Conservation (phyloP, 2,888 invertebrate genomes). For the Myathropa florea region DNA sequence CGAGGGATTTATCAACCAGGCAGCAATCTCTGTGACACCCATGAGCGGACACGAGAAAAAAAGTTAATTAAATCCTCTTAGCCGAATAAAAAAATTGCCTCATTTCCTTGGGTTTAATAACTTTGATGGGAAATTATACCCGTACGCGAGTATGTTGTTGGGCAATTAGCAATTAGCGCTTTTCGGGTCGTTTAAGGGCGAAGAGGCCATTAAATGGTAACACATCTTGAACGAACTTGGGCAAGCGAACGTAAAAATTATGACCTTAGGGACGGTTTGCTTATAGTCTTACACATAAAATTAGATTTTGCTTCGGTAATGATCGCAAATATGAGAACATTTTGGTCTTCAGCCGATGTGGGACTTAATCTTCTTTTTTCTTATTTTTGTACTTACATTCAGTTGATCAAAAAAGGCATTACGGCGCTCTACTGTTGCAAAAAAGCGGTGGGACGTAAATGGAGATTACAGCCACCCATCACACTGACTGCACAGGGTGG, state of each 20-base stretch:
- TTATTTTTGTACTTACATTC: no score
- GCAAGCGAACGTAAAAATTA: background rate
- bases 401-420: no score
- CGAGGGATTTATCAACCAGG: no score
- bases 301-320: background rate
- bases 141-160: background rate
- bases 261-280: background rate
- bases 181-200: background rate
- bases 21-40: background rate
- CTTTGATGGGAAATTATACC: background rate
- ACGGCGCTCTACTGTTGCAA: no score
- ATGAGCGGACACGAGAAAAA: background rate
- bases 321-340: background rate
- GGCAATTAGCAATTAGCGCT: background rate
- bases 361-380: no score
- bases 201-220: background rate
- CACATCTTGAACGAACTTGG: background rate
- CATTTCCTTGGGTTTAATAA: background rate
- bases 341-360: no score
- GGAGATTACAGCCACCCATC: no score
- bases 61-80: background rate
- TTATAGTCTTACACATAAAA: background rate
- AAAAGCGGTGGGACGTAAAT: no score
- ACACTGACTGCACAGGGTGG: no score
- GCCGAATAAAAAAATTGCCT: background rate